These are phyloP conservation scores for Pinctada fucata DNA, from an alignment of 2,888 invertebrate species.

Conservation along the genomic window DNA sequence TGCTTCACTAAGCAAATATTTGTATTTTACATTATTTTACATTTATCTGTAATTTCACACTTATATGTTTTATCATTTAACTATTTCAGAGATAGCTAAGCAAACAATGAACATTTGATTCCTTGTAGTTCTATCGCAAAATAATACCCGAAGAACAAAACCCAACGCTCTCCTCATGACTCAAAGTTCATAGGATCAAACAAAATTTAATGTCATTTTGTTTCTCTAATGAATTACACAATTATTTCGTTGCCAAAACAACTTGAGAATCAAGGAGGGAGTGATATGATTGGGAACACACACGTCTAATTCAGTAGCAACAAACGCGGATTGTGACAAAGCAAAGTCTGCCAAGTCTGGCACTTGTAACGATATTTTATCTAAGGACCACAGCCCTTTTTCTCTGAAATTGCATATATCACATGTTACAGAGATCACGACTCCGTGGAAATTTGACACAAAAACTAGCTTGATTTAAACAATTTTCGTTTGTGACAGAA, in stretches of 20 bases:
- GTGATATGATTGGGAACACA: neutral
- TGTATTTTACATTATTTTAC: no score
- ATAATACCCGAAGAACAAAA: no score
- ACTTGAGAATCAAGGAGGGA: neutral
- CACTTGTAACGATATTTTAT: neutral
- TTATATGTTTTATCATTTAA: no score
- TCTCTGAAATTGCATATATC: neutral
- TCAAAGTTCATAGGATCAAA: no score
- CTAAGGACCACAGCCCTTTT: neutral
- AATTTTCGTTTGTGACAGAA: conserved; percentile 4
- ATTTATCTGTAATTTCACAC: no score
- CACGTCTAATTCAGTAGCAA: neutral
- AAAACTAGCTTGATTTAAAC: neutral
- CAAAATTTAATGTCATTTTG: neutral
- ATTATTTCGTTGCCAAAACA: neutral
- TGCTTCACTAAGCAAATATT: no score
- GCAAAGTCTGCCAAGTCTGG: neutral
- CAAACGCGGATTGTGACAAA: neutral
- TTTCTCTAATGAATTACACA: neutral
- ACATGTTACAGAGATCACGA: neutral
- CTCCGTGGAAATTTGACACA: neutral
- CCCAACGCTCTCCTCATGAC: no score
- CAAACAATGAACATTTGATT: no score
- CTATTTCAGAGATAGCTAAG: no score
- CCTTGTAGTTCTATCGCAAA: no score